Percentiles rank a stretch among this genome's conserved stretches.
Evolutionary conservation across 37 sponge, comb jelly and placozoan species (phyloP).

Genomic region (Tethya wilhelma): DNA sequence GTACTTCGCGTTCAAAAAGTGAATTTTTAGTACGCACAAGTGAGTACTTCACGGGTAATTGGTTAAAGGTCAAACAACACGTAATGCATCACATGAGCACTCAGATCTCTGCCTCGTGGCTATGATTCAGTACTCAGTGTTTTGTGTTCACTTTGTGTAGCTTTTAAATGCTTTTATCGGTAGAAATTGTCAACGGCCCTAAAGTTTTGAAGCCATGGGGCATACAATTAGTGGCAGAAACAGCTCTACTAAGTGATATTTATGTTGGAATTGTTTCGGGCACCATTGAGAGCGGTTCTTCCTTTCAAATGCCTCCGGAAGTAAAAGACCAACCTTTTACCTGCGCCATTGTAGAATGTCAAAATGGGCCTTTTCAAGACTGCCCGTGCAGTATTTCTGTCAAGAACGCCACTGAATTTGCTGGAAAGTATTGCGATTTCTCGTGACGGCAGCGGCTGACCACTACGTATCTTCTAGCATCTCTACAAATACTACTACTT

Average conservation of each 20-base stretch:
- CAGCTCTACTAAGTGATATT: not conserved
- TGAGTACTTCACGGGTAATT: too few species aligned
- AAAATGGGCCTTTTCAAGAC: not conserved
- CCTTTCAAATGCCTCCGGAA: not conserved
- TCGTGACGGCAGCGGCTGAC: not conserved
- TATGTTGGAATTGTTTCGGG: not conserved
- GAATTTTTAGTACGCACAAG: too few species aligned
- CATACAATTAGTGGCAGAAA: not conserved
- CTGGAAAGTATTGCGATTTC: not conserved
- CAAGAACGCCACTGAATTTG: not conserved
- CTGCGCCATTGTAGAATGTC: not conserved
- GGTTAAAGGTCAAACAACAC: too few species aligned
- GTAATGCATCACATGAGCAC: too few species aligned
- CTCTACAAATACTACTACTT: not conserved
- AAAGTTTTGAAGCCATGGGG: conserved; percentile 11
- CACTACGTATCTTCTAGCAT: not conserved
- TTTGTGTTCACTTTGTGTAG: too few species aligned
- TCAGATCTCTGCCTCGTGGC: too few species aligned
- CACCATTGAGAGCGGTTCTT: not conserved
- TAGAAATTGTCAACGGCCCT: not conserved
- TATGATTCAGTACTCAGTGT: too few species aligned
- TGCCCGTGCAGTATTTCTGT: not conserved
- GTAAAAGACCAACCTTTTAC: conserved; percentile 8
- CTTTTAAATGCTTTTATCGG: too few species aligned
- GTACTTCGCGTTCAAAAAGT: too few species aligned